A percentile compares a stretch with the other conserved stretches of the same genome.
Evolutionary conservation across 2,797 vertebrate genomes (phyloP).

Genomic region (Characodon lateralis): DNA sequence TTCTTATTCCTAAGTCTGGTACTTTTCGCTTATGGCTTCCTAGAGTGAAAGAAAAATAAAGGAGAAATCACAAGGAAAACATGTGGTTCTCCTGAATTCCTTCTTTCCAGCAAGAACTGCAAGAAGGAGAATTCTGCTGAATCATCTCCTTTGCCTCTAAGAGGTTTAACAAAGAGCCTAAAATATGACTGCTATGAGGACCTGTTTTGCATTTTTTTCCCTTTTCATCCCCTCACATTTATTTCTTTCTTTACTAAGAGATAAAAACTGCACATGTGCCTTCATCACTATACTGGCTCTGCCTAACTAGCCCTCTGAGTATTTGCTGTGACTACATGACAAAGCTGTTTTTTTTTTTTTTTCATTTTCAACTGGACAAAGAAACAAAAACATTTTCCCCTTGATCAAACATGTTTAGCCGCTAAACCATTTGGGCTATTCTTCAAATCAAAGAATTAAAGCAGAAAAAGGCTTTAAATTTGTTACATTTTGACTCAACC

Average conservation of each 20-base stretch:
- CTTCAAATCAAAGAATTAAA: slow-evolving; percentile 31
- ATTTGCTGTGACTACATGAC: slow-evolving; percentile 5
- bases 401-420: rapidly evolving
- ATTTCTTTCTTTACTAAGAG: not conserved
- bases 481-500: not conserved
- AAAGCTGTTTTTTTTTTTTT: not conserved
- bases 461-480: not conserved
- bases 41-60: not conserved
- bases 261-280: not conserved
- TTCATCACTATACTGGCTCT: not conserved
- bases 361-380: not conserved
- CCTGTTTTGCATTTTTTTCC: not conserved
- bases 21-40: not conserved
- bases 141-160: not conserved
- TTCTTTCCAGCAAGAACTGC: not conserved
- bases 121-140: not conserved
- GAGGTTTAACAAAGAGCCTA: not conserved
- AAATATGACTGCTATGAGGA: not conserved
- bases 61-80: slow-evolving; percentile 4
- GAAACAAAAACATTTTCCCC: not conserved
- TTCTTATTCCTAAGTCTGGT: not conserved
- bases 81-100: not conserved
- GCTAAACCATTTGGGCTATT: slow-evolving; percentile 29
- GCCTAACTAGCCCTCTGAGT: not conserved
- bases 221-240: no score